Evolutionary conservation across 2,888 invertebrate genomes (phyloP).

Genomic region (Pediacus dermestoides): DNA sequence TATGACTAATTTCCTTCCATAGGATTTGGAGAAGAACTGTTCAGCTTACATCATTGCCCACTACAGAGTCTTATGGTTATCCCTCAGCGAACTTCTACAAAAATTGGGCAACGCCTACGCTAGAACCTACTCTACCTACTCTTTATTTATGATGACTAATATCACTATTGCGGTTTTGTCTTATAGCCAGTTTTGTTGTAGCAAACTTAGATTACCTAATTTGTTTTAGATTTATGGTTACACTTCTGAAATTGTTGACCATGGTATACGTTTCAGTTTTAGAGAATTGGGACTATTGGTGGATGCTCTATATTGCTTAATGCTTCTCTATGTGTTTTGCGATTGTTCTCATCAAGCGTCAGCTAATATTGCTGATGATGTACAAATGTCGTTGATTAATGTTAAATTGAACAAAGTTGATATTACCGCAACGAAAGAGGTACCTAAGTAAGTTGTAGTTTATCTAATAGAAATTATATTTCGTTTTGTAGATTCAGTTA

Average conservation of each 20-base stretch:
- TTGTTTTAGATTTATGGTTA: slow-evolving; percentile 57
- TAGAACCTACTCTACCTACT: slow-evolving; percentile 64
- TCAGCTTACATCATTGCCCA: slow-evolving; percentile 57
- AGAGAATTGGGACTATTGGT: slow-evolving; percentile 66
- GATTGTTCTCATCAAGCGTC: slow-evolving; percentile 67
- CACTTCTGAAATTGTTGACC: slow-evolving; percentile 64
- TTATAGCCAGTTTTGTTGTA: too few relatives aligned
- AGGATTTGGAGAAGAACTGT: slow-evolving; percentile 59
- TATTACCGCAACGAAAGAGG: slow-evolving; percentile 60
- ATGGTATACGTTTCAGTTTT: slow-evolving; percentile 62
- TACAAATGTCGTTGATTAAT: slow-evolving; percentile 59
- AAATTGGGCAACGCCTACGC: slow-evolving; percentile 65
- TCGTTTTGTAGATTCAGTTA: slow-evolving; percentile 58
- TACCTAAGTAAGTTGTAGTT: slow-evolving; percentile 27
- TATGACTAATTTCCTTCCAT: slow-evolving; percentile 22
- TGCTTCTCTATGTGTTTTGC: slow-evolving; percentile 61
- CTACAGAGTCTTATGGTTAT: slow-evolving; percentile 63
- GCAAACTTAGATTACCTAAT: too few relatives aligned
- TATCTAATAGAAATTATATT: slow-evolving; percentile 7
- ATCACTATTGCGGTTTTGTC: slow-evolving; percentile 65
- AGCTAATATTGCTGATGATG: slow-evolving; percentile 60
- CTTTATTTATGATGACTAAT: slow-evolving; percentile 65
- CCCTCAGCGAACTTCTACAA: slow-evolving; percentile 63
- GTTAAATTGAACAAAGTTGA: slow-evolving; percentile 59
- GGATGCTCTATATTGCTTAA: slow-evolving; percentile 60